A percentile compares a stretch with the other conserved stretches of the same genome.
phyloP scores from a whole-genome alignment of 2,797 vertebrate genomes.

The Urosaurus nigricauda region DNA sequence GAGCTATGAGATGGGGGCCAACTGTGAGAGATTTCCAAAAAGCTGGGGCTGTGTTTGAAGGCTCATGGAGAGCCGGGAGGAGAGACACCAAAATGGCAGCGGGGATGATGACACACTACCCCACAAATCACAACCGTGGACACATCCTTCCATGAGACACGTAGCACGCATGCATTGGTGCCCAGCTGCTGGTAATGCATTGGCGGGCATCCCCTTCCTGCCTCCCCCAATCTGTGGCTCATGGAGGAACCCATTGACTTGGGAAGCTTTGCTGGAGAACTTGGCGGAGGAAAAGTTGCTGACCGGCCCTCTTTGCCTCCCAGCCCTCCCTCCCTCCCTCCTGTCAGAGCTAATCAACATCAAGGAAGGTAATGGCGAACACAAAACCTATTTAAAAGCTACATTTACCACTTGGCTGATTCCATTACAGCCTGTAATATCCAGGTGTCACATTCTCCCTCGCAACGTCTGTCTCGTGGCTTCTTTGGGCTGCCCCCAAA shows the following conservation, averaged over 20 bases:
- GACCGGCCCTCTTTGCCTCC: slow-evolving; percentile 84
- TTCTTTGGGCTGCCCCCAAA: slow-evolving; percentile 55
- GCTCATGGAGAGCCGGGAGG: background rate
- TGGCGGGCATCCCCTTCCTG: background rate
- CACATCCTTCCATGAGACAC: no score
- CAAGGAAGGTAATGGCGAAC: slow-evolving; percentile 94
- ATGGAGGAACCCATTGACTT: rapidly evolving
- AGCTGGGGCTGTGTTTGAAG: background rate
- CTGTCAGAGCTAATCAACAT: slow-evolving; percentile 93
- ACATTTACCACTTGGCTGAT: slow-evolving; percentile 99
- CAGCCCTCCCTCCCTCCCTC: slow-evolving; percentile 76
- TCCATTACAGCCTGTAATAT: slow-evolving; percentile 98
- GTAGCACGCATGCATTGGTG: background rate
- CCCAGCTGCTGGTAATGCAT: no score
- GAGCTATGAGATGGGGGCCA: background rate
- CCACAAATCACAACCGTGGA: background rate
- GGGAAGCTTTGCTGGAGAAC: slow-evolving; percentile 46
- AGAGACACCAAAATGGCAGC: background rate
- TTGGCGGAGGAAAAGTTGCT: slow-evolving; percentile 81
- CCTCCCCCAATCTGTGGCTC: background rate
- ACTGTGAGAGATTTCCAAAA: no score
- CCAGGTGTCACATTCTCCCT: slow-evolving; percentile 96
- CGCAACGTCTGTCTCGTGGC: slow-evolving; percentile 87
- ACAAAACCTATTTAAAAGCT: slow-evolving; percentile 99
- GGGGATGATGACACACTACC: background rate